Base-by-base conservation (phyloP, 2,888 invertebrate species). In the Cheilosia soror region DNA sequence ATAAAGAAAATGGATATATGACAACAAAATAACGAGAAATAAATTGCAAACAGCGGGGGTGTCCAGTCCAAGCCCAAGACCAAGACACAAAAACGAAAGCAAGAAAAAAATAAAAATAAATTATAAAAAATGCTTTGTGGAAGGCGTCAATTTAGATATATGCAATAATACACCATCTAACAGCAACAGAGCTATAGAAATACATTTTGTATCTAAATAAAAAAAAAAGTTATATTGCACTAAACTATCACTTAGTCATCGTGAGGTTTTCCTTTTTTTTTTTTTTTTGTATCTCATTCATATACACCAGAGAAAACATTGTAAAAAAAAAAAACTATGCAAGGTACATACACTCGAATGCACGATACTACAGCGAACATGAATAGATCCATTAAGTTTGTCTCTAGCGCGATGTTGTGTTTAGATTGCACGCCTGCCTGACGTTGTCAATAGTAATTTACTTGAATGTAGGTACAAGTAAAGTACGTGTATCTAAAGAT, bases 91-190 rank as follows among this genome's bases (percentile, higher is more conserved):
- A 75, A 25, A 55, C 2, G 5, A 65, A 75, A 31, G 20, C 42
- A 27, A 29, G 9, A 31, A 27, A 49, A 27, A 47, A 20, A 29
- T 37, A 29, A 40, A 25, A 7, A 9, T 44, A 13, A 49, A 58
- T 58, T 37, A 33, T 47, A 40, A 47, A 47, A 53, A 62, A 58
- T 53, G 60, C 49, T 63, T 76, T 68, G 68, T 51, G 42, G 76
- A 76, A 76, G 75, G 81, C 76, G 76, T 81, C 81, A 76, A 81
- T 75, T 81, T 62, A 81, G 62, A 81, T 76, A 81, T 76, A 68
- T 81, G 68, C 69, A 57, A 57, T 58, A 53, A 37, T 51, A 72
- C 42, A 55, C 55, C 37, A 40, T 47, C 37, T 55, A 60, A 42
- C 29, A 71, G 33, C 25, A 55, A 25, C 25, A 71, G 15, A 60